phyloP scores from a whole-genome alignment of 2,888 invertebrate species.

The Coenonympha arcania region DNA sequence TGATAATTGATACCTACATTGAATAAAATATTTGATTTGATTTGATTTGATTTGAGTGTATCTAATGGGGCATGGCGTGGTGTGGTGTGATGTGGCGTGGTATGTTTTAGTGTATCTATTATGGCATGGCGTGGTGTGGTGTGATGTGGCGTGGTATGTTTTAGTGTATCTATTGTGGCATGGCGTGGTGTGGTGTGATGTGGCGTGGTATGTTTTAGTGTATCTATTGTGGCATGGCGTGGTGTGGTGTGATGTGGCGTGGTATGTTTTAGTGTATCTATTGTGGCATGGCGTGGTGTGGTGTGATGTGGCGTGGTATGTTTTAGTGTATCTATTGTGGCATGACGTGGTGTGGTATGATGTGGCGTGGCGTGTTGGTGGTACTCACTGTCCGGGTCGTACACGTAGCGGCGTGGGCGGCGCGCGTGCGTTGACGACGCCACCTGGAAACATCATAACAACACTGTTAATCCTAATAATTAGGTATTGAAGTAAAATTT shows the following conservation, averaged over 20 bases:
- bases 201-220: background rate
- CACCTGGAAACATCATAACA: slow-evolving; percentile 32
- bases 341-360: background rate
- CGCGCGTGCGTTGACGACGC: slow-evolving; percentile 32
- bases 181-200: background rate
- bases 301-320: background rate
- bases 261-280: too few species aligned
- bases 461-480: background rate
- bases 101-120: too few species aligned
- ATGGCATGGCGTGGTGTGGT: background rate
- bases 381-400: slow-evolving; percentile 62
- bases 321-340: too few species aligned
- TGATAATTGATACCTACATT: too few species aligned
- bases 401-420: slow-evolving; percentile 50
- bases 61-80: background rate
- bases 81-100: background rate
- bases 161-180: background rate
- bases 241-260: too few species aligned
- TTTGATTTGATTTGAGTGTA: too few species aligned
- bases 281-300: too few species aligned
- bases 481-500: background rate
- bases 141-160: background rate
- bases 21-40: too few species aligned
- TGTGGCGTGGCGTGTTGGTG: background rate
- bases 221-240: background rate